Percentiles rank a stretch among this genome's conserved stretches.
These are phyloP conservation scores for Noctua comes DNA, from an alignment of 2,888 invertebrate species.

Conservation along the genomic window DNA sequence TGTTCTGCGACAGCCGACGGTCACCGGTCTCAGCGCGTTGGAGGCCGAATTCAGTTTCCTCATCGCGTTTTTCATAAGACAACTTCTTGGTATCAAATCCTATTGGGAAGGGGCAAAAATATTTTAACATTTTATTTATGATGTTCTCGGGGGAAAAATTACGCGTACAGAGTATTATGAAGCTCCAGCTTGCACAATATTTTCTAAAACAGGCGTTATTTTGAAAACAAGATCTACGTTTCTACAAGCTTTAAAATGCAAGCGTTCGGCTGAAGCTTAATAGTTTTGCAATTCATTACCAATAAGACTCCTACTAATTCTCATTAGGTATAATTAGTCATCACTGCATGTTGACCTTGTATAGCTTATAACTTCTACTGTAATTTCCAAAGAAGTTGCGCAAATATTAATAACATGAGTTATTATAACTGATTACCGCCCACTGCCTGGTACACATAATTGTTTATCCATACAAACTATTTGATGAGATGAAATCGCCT, in stretches of 20 bases:
- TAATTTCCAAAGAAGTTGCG: slow-evolving; percentile 52
- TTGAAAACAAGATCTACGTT: slow-evolving; percentile 38
- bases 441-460: slow-evolving; percentile 25
- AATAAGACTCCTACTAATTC: slow-evolving; percentile 57
- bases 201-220: slow-evolving; percentile 30
- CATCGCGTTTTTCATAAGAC: slow-evolving; percentile 88
- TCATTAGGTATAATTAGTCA: slow-evolving; percentile 27
- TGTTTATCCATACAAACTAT: slow-evolving; percentile 42
- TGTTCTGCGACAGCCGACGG: slow-evolving; percentile 82
- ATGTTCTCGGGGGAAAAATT: not conserved
- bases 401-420: slow-evolving; percentile 59
- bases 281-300: slow-evolving; percentile 71
- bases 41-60: slow-evolving; percentile 93
- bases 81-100: slow-evolving; percentile 92
- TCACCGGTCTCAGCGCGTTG: slow-evolving; percentile 93
- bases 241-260: slow-evolving; percentile 67
- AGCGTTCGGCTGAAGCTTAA: slow-evolving; percentile 73
- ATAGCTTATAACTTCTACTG: slow-evolving; percentile 33
- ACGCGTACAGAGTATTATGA: slow-evolving; percentile 25
- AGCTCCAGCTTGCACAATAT: slow-evolving; percentile 45
- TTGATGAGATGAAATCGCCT: slow-evolving; percentile 42
- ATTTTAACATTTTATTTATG: slow-evolving; percentile 20
- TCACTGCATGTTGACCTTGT: slow-evolving; percentile 40
- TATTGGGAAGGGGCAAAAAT: slow-evolving; percentile 66
- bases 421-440: slow-evolving; percentile 38